Evolutionary conservation across 92 coral and sea anemone species (phyloP), one percentile per base, ranked within the genome.

Genomic region (Epizoanthus ramosus): DNA sequence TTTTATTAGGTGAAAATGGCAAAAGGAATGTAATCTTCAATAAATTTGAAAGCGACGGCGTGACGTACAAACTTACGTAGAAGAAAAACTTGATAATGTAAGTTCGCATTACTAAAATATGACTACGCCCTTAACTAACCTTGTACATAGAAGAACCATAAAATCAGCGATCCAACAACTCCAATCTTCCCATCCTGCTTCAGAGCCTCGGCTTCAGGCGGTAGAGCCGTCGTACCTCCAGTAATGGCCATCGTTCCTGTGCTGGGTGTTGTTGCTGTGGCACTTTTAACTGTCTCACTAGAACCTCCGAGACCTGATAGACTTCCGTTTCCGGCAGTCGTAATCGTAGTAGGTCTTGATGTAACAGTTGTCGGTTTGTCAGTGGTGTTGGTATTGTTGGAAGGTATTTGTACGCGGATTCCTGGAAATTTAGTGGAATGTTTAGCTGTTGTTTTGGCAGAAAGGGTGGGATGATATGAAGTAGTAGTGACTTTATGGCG

Each of bases 391-490:
- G 82, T 60, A 21, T 77, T 77, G 70, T 77, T 77, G 70, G 82
- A 60, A 15, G 70, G 70, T 60, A 63, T 21, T 77, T 12, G 22
- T 77, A 77, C 82, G 7, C 12, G 70, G 28, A 77, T 77, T 39
- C 82, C 82, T 77, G 82, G 82, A 77, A 77, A 77, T 63, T 56
- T 31, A 77, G 82, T 77, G 71, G 61, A 15, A 63, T 77, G 71
- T 61, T 77, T 77, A 77, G 82, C 63, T 77, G 71, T 41, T 8
- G 59, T 43, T 77, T 77, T 77, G 71, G 82, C 22, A 41, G 37
- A 45, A 13, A 21, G 10, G 8, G 37, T 17, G 19, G 82, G 31
- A 39, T 21, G 39, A 8, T 61, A 69, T 77, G 24, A 7, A 58
- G 70, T 19, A 47, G 58, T 21, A 14, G 71, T 63, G 71, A 77